These are phyloP conservation scores for Trypoxylon attenuatum DNA, from an alignment of 2,888 invertebrate species.

Conservation along the genomic window DNA sequence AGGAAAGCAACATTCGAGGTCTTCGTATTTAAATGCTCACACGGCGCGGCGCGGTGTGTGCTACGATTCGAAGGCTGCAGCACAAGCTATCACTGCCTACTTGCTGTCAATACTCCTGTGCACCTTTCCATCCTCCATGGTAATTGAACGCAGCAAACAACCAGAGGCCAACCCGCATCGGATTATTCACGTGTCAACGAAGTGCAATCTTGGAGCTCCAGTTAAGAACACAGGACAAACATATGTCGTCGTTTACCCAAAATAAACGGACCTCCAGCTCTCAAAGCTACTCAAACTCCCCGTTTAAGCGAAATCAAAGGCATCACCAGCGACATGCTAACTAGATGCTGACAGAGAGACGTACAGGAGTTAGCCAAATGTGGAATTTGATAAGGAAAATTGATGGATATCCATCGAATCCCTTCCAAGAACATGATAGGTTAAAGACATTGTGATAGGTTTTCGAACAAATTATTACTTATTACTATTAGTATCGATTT, in stretches of 20 bases:
- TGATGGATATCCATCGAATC: too few relatives aligned
- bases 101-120: slow-evolving; percentile 4
- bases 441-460: too few relatives aligned
- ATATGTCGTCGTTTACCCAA: neutral
- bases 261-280: too few relatives aligned
- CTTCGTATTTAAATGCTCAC: neutral
- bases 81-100: neutral
- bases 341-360: too few relatives aligned
- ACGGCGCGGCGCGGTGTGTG: slow-evolving; percentile 6
- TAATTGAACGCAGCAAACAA: neutral
- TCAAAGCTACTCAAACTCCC: neutral
- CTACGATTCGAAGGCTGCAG: too few relatives aligned
- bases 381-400: too few relatives aligned
- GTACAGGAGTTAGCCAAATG: too few relatives aligned
- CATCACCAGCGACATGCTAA: too few relatives aligned
- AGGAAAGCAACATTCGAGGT: neutral
- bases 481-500: too few relatives aligned
- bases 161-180: neutral
- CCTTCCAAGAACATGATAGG: too few relatives aligned
- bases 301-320: too few relatives aligned
- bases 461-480: too few relatives aligned
- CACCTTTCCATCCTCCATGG: neutral
- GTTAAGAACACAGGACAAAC: neutral
- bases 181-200: neutral
- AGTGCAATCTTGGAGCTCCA: neutral